Conservation (phyloP, 1,140 invertebrate genomes). For the Asbolus verrucosus region DNA sequence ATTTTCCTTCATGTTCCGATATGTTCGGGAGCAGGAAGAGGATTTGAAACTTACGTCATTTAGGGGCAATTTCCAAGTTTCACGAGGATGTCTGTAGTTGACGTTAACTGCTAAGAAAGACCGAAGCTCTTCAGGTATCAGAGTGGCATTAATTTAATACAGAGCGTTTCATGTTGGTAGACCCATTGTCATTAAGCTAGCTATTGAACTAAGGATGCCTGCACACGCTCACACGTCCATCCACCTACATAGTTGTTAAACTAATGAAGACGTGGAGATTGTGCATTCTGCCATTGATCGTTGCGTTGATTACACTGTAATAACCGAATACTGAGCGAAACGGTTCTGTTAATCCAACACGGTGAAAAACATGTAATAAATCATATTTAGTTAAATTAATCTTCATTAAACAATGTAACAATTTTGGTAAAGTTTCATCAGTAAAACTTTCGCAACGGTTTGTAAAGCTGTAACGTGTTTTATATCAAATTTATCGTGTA, state of each 20-base stretch:
- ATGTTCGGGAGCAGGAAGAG: constrained; percentile 18
- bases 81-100: constrained; percentile 21
- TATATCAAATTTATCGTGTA: constrained; percentile 20
- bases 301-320: neutral
- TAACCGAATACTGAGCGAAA: neutral
- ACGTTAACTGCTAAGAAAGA: constrained; percentile 33
- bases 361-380: neutral
- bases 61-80: constrained; percentile 34
- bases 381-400: constrained; percentile 24
- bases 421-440: constrained; percentile 12
- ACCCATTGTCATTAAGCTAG: constrained; percentile 1
- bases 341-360: constrained; percentile 6
- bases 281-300: neutral
- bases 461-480: constrained; percentile 6
- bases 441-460: constrained; percentile 1
- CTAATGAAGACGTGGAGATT: constrained; percentile 13
- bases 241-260: neutral
- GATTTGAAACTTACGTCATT: constrained; percentile 37
- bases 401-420: constrained; percentile 16
- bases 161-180: constrained; percentile 19
- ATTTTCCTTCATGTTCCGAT: constrained; percentile 18
- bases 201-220: constrained; percentile 7
- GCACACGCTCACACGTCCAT: neutral
- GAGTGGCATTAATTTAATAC: constrained; percentile 31
- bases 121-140: constrained; percentile 23